Percentiles rank a stretch among this genome's conserved stretches.
Evolutionary conservation across 2,797 vertebrate species (phyloP).

Genomic region (Tenualosa thibaudeaui): DNA sequence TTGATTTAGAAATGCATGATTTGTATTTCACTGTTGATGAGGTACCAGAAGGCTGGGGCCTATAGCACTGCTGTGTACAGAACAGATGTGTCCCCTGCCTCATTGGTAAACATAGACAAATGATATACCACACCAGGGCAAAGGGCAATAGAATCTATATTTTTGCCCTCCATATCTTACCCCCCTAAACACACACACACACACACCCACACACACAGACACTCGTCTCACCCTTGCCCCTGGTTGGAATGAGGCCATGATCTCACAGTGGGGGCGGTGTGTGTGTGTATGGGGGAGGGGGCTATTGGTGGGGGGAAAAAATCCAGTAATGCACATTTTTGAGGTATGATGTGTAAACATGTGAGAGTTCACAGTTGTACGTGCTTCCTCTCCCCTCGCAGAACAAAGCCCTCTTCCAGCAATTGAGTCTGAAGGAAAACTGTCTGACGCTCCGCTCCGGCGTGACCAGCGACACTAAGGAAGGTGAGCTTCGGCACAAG

Average conservation of each 20-base stretch:
- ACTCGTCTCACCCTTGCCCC: conserved; percentile 37
- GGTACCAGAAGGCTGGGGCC: background rate
- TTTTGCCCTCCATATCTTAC: background rate
- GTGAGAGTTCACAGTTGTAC: background rate
- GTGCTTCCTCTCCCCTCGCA: conserved; percentile 55
- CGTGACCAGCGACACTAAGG: conserved; percentile 80
- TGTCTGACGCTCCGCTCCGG: conserved; percentile 80
- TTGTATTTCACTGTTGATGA: background rate
- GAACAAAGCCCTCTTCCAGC: conserved; percentile 92
- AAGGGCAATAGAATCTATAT: background rate
- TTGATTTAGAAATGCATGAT: background rate
- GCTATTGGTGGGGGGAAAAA: background rate
- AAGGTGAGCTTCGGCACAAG: conserved; percentile 76
- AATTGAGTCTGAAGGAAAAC: conserved; percentile 94
- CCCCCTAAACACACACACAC: background rate
- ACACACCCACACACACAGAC: conserved; percentile 12
- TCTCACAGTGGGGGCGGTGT: background rate
- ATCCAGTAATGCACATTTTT: background rate
- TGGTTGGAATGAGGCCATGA: conserved; percentile 4
- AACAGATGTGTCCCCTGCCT: background rate
- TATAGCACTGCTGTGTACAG: background rate
- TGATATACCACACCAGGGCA: background rate
- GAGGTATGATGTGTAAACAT: background rate
- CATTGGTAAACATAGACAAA: conserved; percentile 5
- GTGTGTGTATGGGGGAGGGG: no score